phyloP scores from a whole-genome alignment of 1,140 invertebrate species.

The Polypedilum vanderplanki region DNA sequence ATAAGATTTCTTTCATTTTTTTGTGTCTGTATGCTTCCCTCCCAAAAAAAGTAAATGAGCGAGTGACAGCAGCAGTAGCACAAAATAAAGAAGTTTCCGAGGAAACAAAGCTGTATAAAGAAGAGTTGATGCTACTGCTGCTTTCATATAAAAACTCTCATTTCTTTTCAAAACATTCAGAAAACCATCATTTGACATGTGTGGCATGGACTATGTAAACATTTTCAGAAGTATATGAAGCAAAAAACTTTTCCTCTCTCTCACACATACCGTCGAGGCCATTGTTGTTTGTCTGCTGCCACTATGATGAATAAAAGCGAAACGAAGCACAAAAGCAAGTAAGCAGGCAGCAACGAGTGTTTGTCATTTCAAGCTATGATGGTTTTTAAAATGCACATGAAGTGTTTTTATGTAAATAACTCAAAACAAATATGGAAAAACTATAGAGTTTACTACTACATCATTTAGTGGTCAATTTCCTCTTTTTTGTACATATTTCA shows the following conservation, averaged over 20 bases:
- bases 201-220: constrained; percentile 16
- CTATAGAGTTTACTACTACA: too few relatives aligned
- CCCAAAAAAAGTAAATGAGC: too few relatives aligned
- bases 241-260: not conserved
- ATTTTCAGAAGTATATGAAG: not conserved
- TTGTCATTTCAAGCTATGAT: constrained; percentile 18
- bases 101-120: not conserved
- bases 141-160: constrained; percentile 9
- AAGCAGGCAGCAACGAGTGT: not conserved
- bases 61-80: too few relatives aligned
- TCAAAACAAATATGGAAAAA: not conserved
- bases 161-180: not conserved
- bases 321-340: not conserved
- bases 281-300: not conserved
- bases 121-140: not conserved
- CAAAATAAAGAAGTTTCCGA: not conserved
- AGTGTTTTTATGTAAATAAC: constrained; percentile 16
- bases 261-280: not conserved
- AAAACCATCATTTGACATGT: constrained; percentile 2
- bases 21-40: too few relatives aligned
- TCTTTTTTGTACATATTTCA: not conserved
- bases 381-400: constrained; percentile 18
- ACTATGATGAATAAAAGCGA: constrained; percentile 4
- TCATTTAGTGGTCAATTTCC: not conserved
- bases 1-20: too few relatives aligned